A percentile compares a stretch with the other conserved stretches of the same genome.
These are phyloP conservation scores for Drosophila tripunctata DNA, from an alignment of 2,888 invertebrate species.

Conservation along the genomic window DNA sequence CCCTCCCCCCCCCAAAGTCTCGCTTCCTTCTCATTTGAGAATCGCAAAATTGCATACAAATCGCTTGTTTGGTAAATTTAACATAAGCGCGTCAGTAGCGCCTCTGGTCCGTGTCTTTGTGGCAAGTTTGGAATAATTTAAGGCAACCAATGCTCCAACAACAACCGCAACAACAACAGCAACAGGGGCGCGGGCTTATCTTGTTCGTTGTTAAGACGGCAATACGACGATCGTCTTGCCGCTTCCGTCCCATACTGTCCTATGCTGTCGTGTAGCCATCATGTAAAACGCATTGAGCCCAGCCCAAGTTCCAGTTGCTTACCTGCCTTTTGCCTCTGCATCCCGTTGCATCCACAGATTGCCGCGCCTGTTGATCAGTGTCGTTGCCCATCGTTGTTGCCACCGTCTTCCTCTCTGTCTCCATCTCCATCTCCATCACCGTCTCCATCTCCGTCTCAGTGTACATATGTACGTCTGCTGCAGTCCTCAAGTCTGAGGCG, in stretches of 20 bases:
- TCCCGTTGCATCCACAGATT: constrained; percentile 52
- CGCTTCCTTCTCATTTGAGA: constrained; percentile 11
- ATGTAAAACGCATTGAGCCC: constrained; percentile 68
- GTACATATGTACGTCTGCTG: no score
- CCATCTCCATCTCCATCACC: constrained; percentile 18
- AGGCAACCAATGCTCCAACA: constrained; percentile 26
- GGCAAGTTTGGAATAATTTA: constrained; percentile 75
- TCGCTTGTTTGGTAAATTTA: constrained; percentile 81
- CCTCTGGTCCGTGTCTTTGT: constrained; percentile 65
- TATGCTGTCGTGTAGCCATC: constrained; percentile 76
- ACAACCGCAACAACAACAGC: constrained; percentile 24
- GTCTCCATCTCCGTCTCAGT: constrained; percentile 36
- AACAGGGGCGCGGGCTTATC: constrained; percentile 56
- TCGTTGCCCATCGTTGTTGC: constrained; percentile 51
- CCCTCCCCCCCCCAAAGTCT: neutral
- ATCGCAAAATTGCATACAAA: constrained; percentile 80
- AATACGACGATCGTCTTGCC: constrained; percentile 44
- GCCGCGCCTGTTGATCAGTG: constrained; percentile 75
- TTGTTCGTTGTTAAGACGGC: constrained; percentile 66
- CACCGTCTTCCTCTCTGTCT: constrained; percentile 19
- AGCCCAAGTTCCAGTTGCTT: constrained; percentile 14
- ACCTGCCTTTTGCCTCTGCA: constrained; percentile 7
- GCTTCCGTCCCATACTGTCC: constrained; percentile 68
- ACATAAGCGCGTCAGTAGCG: constrained; percentile 79
- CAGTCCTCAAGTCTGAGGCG: no score